A percentile compares a stretch with the other conserved stretches of the same genome.
Conservation (phyloP, 2,113 vertebrate genomes). For the Pluvialis apricaria region DNA sequence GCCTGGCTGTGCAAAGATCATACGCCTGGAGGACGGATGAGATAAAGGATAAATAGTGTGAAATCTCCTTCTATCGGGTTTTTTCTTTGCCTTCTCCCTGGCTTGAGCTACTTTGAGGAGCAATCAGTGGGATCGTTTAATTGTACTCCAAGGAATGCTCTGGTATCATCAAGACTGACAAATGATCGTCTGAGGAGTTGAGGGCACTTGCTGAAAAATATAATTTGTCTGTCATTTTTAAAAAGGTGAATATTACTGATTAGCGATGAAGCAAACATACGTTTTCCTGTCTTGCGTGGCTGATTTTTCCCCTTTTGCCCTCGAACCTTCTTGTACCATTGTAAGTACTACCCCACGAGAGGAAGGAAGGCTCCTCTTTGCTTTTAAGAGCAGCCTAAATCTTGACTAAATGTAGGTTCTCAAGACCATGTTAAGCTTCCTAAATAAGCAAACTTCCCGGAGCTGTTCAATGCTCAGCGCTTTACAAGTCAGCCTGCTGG, state of each 20-base stretch:
- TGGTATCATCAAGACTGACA: slow-evolving; percentile 43
- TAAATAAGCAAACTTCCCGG: not conserved
- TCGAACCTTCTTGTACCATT: not conserved
- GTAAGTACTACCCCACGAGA: not conserved
- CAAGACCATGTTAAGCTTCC: not conserved
- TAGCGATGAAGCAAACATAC: not conserved
- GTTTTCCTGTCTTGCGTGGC: not conserved
- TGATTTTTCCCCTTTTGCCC: not conserved
- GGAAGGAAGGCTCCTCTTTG: not conserved
- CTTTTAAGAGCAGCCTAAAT: not conserved
- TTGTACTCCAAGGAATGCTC: slow-evolving; percentile 56
- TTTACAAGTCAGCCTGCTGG: not conserved
- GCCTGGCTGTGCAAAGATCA: not conserved
- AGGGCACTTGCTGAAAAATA: slow-evolving; percentile 41
- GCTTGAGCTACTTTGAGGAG: slow-evolving; percentile 37
- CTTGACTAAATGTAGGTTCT: not conserved
- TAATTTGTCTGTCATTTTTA: slow-evolving; percentile 29
- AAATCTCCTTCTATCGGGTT: not conserved
- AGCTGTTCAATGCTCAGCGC: not conserved
- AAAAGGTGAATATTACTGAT: slow-evolving; percentile 27
- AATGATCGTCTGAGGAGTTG: slow-evolving; percentile 30
- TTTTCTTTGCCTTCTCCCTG: slow-evolving; percentile 20
- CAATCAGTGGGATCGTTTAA: slow-evolving; percentile 53
- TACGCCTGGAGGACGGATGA: not conserved
- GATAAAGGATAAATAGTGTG: not conserved